Conservation (phyloP, 2,888 invertebrate species). For the Lysandra coridon region DNA sequence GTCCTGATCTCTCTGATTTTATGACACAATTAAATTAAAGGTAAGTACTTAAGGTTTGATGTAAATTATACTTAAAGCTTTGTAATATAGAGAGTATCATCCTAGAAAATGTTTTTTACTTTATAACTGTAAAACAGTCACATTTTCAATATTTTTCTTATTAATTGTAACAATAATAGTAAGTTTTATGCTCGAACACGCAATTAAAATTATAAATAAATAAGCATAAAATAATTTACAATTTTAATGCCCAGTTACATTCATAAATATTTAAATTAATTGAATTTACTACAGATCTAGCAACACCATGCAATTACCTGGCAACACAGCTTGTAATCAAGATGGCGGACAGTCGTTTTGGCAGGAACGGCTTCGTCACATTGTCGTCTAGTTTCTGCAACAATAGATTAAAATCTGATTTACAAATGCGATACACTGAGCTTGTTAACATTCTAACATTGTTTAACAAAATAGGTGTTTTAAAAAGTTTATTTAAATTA, state of each 20-base stretch:
- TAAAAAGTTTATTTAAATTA: neutral
- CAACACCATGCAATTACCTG: constrained; percentile 47
- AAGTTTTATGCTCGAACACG: neutral
- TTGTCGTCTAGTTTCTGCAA: constrained; percentile 69
- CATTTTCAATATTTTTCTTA: neutral
- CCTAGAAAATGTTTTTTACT: neutral
- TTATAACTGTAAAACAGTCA: neutral
- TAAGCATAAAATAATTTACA: neutral
- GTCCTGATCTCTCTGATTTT: too few relatives aligned
- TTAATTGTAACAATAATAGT: neutral
- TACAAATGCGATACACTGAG: constrained; percentile 25
- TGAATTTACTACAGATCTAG: neutral
- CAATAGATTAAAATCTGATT: constrained; percentile 45
- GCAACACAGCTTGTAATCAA: constrained; percentile 51
- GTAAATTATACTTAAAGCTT: neutral
- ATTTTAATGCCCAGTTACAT: neutral
- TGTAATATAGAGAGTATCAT: neutral
- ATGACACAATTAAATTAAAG: neutral
- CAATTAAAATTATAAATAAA: neutral
- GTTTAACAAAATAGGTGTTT: neutral
- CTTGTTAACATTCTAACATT: neutral
- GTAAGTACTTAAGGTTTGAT: neutral
- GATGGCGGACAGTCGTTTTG: constrained; percentile 55
- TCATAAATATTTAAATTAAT: constrained; percentile 25
- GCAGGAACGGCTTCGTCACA: constrained; percentile 59